Base-by-base conservation (phyloP, 2,797 vertebrate genomes). In the Peromyscus eremicus region DNA sequence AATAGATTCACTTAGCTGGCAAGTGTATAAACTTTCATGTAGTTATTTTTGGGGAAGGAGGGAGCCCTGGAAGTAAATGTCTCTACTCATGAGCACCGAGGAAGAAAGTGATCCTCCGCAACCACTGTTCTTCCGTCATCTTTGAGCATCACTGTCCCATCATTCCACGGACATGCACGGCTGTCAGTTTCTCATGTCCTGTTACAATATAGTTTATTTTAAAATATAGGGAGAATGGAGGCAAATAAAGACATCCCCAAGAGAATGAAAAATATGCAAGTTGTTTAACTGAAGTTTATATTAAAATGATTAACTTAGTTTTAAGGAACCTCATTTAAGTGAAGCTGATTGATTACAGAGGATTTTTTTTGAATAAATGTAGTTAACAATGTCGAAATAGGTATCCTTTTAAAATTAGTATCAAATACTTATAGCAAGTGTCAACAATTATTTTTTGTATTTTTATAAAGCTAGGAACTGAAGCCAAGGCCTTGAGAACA, bases 301-400 rank as follows among this genome's bases (percentile, higher is more conserved):
- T 89, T 88, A 17, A 94, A 94, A 87, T 60, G 11, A 71, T 49
- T 13, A 76, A 71, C 76, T 91, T 96, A 73, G 40, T 94, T 90
- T 90, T 70, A 81, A 97, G 81, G 5, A 32, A 34, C 1, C 37
- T 73, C 19, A 83, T 25, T 23, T 87, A 77, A 75, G 6, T 84
- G 29, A 91, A 93, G 29, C 37, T 60, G 70, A 25, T 57, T 79
- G 8, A 43, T n/a, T 82, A 82, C 7, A 52, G 37, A 91, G 9
- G 83, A 77, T 29, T 60, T 60, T 70, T 70, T 92, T 49, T 76
- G 66, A 70, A 25, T 8, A 94, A 88, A 66, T 87, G 6, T 16
- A 5, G 0, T 84, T 92, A 46, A 64, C 34, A 88, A 84, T 23
- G 87, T 68, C 7, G 6, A 43, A 94, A 82, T 29, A 4, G 46